phyloP scores from a whole-genome alignment of 64 coral and sea anemone genomes.

The Montipora sp. region DNA sequence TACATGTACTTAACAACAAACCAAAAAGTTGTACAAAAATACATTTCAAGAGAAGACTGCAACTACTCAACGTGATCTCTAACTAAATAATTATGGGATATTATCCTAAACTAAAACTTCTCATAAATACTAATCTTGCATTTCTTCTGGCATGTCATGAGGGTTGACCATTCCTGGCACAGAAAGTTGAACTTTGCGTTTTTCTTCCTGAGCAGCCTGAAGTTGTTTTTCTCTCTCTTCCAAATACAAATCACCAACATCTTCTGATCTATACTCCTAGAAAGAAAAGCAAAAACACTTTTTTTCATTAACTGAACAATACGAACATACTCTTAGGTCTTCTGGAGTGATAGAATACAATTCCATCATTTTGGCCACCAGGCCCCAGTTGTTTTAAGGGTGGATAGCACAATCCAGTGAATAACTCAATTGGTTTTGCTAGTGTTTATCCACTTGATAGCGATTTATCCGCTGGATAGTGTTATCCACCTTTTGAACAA shows the following conservation, averaged over 20 bases:
- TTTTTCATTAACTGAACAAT: neutral
- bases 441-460: too few species aligned
- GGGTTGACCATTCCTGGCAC: conserved; percentile 98
- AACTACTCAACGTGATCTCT: conserved; percentile 15
- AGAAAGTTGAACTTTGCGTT: conserved; percentile 87
- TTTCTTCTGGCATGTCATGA: conserved; percentile 98
- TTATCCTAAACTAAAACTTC: conserved; percentile 12
- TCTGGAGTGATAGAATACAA: too few species aligned
- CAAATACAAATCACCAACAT: conserved; percentile 84
- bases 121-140: conserved; percentile 95
- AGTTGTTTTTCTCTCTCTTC: conserved; percentile 91
- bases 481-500: too few species aligned
- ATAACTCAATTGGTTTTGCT: too few species aligned
- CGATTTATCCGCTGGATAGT: too few species aligned
- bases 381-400: too few species aligned
- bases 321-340: too few species aligned
- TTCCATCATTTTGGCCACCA: too few species aligned
- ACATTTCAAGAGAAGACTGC: conserved; percentile 6
- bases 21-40: conserved; percentile 48
- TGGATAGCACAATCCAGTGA: too few species aligned
- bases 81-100: conserved; percentile 23
- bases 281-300: neutral
- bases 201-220: conserved; percentile 86
- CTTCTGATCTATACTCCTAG: conserved; percentile 92
- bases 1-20: neutral